phyloP scores from a whole-genome alignment of 2,888 invertebrate genomes.

The Synanthedon vespiformis region DNA sequence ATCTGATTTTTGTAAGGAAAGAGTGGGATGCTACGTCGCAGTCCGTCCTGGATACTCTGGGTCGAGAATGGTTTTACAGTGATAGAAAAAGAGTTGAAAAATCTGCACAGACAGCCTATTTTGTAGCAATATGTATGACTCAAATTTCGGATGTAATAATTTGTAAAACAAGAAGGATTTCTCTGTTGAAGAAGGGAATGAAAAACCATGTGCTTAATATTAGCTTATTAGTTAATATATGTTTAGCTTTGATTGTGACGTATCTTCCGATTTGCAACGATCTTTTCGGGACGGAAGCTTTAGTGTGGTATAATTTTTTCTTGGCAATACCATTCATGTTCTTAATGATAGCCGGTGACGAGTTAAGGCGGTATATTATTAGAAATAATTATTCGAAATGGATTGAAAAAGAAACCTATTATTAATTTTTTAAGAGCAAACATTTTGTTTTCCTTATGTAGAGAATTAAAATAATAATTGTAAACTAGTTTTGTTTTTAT shows the following conservation, averaged over 20 bases:
- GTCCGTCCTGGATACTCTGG: conserved; percentile 78
- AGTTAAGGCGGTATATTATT: conserved; percentile 77
- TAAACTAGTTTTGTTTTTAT: background rate
- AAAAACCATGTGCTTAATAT: conserved; percentile 74
- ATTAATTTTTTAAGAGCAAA: conserved; percentile 36
- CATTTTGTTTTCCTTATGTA: background rate
- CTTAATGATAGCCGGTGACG: conserved; percentile 81
- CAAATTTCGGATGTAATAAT: conserved; percentile 84
- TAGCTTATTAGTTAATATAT: conserved; percentile 73
- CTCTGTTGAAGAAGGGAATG: conserved; percentile 82
- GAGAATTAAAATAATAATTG: background rate
- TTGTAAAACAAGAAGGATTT: conserved; percentile 82
- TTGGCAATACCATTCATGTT: conserved; percentile 79
- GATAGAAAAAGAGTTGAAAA: conserved; percentile 78
- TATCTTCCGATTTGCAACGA: conserved; percentile 78
- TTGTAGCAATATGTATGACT: conserved; percentile 80
- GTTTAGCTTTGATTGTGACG: conserved; percentile 75
- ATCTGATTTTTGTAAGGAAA: conserved; percentile 75
- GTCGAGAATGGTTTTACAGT: conserved; percentile 78
- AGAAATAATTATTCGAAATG: conserved; percentile 76
- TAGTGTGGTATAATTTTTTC: conserved; percentile 78
- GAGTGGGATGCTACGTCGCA: conserved; percentile 78
- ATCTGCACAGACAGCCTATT: conserved; percentile 84
- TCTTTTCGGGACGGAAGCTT: conserved; percentile 76
- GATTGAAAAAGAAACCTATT: conserved; percentile 82